Evolutionary conservation across 2,888 invertebrate species (phyloP).

Genomic region (Mythimna pallens): DNA sequence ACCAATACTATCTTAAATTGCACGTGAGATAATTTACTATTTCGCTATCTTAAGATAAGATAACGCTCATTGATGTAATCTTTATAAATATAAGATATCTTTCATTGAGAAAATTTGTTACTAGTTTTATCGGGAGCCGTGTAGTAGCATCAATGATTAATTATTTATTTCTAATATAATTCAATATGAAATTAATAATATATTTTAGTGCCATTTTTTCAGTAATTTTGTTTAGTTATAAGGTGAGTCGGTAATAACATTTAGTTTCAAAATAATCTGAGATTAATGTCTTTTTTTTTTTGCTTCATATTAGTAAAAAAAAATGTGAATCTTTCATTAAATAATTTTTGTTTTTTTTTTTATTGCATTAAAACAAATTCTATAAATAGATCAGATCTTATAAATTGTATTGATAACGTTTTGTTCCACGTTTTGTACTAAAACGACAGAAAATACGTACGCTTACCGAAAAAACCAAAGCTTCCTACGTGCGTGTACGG

Average conservation of each 20-base stretch:
- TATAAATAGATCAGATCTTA: too few species aligned
- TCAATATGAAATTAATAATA: conserved; percentile 65
- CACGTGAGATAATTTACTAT: conserved; percentile 56
- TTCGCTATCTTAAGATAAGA: conserved; percentile 55
- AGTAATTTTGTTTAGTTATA: conserved; percentile 58
- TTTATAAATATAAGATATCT: conserved; percentile 49
- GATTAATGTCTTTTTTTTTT: not conserved
- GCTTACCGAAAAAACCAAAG: conserved; percentile 6
- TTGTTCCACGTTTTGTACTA: not conserved
- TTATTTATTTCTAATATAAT: conserved; percentile 38
- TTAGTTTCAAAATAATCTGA: not conserved
- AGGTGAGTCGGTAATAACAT: conserved; percentile 57
- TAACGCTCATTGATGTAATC: conserved; percentile 57
- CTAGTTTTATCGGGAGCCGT: conserved; percentile 18
- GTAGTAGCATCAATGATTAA: conserved; percentile 41
- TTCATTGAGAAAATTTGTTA: conserved; percentile 29
- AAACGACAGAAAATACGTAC: conserved; percentile 2
- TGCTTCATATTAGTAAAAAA: not conserved
- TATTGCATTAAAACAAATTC: too few species aligned
- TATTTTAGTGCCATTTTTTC: conserved; percentile 54
- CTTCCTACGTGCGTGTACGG: not conserved
- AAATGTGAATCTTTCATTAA: not conserved
- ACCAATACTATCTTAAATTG: not conserved
- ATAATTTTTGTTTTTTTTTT: not conserved
- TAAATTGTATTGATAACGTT: not conserved